These are phyloP conservation scores for Pseudomyrmex cubaensis DNA, from an alignment of 1,140 invertebrate species.

Conservation along the genomic window DNA sequence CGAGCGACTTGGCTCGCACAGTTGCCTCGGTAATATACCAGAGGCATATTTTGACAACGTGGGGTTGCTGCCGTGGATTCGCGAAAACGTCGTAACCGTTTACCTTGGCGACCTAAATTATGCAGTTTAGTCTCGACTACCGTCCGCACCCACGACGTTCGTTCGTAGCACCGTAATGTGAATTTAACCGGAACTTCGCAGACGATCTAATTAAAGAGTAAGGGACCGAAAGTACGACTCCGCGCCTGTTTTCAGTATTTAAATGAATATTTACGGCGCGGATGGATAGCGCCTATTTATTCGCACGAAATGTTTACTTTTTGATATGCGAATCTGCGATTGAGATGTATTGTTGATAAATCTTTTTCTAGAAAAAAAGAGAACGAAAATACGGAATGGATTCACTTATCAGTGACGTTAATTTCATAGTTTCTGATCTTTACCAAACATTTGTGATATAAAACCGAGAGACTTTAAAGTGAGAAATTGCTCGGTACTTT, in stretches of 20 bases:
- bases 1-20: constrained; percentile 7
- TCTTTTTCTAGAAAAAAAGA: no score
- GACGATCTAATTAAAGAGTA: constrained; percentile 55
- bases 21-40: constrained; percentile 1
- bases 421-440: no score
- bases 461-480: neutral
- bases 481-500: constrained; percentile 23
- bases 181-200: constrained; percentile 54
- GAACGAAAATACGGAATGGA: no score
- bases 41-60: constrained; percentile 28
- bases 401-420: no score
- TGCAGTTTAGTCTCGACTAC: constrained; percentile 37
- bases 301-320: neutral
- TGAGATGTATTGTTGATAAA: neutral
- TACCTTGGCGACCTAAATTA: constrained; percentile 51
- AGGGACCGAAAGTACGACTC: constrained; percentile 30
- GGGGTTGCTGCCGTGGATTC: constrained; percentile 1
- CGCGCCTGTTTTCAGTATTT: constrained; percentile 24
- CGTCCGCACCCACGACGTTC: neutral
- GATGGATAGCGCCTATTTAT: neutral
- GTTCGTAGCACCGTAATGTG: constrained; percentile 35
- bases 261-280: neutral
- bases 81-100: constrained; percentile 44
- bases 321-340: neutral
- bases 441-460: neutral